These are phyloP conservation scores for Alectoris magna DNA, from an alignment of 2,797 vertebrate genomes.

Conservation along the genomic window DNA sequence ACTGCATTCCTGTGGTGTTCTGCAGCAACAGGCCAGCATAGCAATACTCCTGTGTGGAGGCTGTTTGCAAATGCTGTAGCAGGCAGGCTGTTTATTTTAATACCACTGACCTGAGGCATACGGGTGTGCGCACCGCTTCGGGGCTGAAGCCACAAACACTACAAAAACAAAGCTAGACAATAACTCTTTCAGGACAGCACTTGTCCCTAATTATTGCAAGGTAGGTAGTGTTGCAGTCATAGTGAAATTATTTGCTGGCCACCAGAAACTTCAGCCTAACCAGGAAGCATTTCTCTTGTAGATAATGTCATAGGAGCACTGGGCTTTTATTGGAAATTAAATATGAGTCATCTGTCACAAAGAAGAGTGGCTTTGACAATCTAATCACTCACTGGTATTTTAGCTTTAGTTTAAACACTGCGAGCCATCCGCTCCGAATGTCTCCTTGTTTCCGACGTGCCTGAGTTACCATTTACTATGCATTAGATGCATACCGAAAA, in stretches of 20 bases:
- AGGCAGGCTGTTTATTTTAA: conserved; percentile 58
- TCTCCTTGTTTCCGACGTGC: conserved; percentile 33
- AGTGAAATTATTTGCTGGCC: conserved; percentile 46
- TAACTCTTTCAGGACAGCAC: conserved; percentile 62
- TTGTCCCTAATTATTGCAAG: conserved; percentile 58
- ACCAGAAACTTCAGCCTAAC: conserved; percentile 21
- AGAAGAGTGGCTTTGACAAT: conserved; percentile 56
- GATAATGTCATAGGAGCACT: conserved; percentile 33
- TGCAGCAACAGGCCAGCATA: conserved; percentile 45
- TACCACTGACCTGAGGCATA: conserved; percentile 55
- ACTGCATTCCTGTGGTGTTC: conserved; percentile 53
- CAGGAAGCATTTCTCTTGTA: conserved; percentile 33
- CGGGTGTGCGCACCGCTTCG: neutral
- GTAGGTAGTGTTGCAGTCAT: conserved; percentile 36
- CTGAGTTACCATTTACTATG: conserved; percentile 57
- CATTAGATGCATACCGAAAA: conserved; percentile 48
- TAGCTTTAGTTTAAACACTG: neutral
- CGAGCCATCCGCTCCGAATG: conserved; percentile 28
- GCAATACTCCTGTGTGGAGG: neutral
- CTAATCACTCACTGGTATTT: conserved; percentile 45
- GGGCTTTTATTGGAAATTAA: conserved; percentile 52
- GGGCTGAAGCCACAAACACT: conserved; percentile 57
- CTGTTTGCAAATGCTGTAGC: neutral
- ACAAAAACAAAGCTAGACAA: conserved; percentile 49
- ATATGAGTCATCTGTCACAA: conserved; percentile 44